A percentile compares a stretch with the other conserved stretches of the same genome.
phyloP scores from a whole-genome alignment of 2,113 vertebrate genomes.

The Candoia aspera region DNA sequence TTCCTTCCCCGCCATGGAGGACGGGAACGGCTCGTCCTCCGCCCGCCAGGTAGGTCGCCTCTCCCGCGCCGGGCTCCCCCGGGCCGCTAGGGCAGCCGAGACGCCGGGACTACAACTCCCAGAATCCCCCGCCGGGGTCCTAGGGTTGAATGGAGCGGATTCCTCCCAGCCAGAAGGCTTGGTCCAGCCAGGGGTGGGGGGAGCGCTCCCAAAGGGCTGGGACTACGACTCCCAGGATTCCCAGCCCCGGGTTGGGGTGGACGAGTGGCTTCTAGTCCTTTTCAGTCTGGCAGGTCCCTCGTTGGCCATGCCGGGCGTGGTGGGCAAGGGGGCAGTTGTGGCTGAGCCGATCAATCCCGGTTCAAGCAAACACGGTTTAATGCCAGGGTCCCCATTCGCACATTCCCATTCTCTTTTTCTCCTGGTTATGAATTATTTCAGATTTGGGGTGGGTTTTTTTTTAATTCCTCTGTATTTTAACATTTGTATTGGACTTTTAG shows the following conservation, averaged over 20 bases:
- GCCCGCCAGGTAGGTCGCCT: neutral
- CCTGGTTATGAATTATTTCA: neutral
- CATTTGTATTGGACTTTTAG: neutral
- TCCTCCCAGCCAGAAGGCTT: neutral
- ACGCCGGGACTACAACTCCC: neutral
- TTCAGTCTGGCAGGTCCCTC: too few relatives aligned
- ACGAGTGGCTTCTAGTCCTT: too few relatives aligned
- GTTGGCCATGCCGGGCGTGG: too few relatives aligned
- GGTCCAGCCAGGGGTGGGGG: neutral
- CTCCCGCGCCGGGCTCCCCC: neutral
- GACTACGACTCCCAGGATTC: neutral
- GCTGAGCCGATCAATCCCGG: neutral
- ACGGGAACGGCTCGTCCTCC: accelerated
- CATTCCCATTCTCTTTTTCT: neutral
- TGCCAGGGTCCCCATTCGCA: neutral
- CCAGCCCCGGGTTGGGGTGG: too few relatives aligned
- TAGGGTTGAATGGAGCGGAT: neutral
- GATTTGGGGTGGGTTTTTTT: neutral
- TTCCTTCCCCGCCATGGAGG: neutral
- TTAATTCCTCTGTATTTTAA: neutral
- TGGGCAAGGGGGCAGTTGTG: neutral
- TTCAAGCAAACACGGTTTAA: neutral
- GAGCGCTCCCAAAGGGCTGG: neutral
- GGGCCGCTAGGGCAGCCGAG: neutral
- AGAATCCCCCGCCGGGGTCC: neutral